Evolutionary conservation across 2,797 vertebrate genomes (phyloP).

Genomic region (Molossus molossus): DNA sequence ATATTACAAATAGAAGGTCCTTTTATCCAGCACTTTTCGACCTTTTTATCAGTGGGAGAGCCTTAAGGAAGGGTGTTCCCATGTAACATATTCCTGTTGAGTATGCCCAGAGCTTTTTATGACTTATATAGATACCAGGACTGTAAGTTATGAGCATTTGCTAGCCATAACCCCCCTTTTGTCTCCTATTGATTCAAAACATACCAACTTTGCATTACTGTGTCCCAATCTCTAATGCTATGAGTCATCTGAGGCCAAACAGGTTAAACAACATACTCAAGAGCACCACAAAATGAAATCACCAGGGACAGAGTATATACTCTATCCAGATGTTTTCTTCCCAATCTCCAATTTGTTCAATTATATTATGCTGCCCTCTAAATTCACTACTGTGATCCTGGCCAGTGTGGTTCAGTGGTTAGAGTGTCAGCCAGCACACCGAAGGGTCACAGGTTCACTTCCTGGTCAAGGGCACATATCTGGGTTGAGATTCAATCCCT

Average conservation of each 20-base stretch:
- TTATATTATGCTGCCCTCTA: background rate
- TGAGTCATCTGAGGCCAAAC: background rate
- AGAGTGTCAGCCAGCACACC: too few relatives aligned
- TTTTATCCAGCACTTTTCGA: background rate
- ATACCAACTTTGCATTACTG: background rate
- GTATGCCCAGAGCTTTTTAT: background rate
- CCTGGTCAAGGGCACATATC: too few relatives aligned
- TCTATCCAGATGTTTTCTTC: slow-evolving; percentile 10
- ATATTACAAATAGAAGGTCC: background rate
- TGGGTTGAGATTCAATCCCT: too few relatives aligned
- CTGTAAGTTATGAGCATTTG: background rate
- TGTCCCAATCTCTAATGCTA: slow-evolving; percentile 37
- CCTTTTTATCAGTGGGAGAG: background rate
- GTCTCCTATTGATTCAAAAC: slow-evolving; percentile 19
- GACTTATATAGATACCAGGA: background rate
- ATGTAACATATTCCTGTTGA: background rate
- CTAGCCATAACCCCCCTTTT: background rate
- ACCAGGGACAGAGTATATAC: background rate
- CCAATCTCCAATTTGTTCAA: background rate
- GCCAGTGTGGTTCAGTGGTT: too few relatives aligned
- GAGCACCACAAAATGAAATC: background rate
- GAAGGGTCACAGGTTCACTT: too few relatives aligned
- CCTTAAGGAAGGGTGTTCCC: background rate
- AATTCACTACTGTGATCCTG: background rate
- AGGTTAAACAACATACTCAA: slow-evolving; percentile 1